Base-by-base conservation (phyloP, 2,797 vertebrate species). In the Hoplostethus atlanticus region DNA sequence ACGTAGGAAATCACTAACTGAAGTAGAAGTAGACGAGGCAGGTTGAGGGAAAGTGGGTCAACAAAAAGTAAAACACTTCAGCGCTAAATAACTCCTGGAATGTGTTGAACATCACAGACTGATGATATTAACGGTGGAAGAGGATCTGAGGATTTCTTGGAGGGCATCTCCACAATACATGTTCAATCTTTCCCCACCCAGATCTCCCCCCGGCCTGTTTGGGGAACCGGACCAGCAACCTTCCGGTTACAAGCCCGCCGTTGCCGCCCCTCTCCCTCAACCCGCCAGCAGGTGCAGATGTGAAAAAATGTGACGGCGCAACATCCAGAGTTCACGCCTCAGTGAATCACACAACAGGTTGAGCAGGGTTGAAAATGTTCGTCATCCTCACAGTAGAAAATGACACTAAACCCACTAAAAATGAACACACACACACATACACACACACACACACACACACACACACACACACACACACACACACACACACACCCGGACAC, bases 301-400 rank as follows among this genome's bases (percentile, higher is more conserved):
- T 5, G 34, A 6, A 34, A 6, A 6, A 34, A 34, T 34, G 34
- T 5, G 34, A 34, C 4, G 34, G 4, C 4, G 61, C 42, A 1
- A 40, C 28, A 50, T 13, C 48, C 66, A 11, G 17, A 64, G 25
- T 9, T 17, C 64, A 15, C 13, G 9, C 63, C 36, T 21, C 52
- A 1, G 54, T 64, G 78, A 84, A 42, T 74, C 80, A 79, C 61
- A 59, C 54, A 48, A 64, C 81, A 77, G 79, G 86, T 79, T 56
- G 74, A 84, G 61, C 73, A 75, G 76, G 30, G 34, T 67, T 64
- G 58, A 60, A 12, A 60, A 31, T 0, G 6, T 21, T 73, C 69
- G 54, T 86, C 86, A 87, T 77, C 65, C 2, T 3, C 71, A 57
- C 79, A 62, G 79, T 57, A 30, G 77, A 79, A 77, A 31, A 53